Evolutionary conservation across 2,797 vertebrate genomes (phyloP), one percentile per base, ranked within the genome.

Genomic region (Anguilla megastoma): DNA sequence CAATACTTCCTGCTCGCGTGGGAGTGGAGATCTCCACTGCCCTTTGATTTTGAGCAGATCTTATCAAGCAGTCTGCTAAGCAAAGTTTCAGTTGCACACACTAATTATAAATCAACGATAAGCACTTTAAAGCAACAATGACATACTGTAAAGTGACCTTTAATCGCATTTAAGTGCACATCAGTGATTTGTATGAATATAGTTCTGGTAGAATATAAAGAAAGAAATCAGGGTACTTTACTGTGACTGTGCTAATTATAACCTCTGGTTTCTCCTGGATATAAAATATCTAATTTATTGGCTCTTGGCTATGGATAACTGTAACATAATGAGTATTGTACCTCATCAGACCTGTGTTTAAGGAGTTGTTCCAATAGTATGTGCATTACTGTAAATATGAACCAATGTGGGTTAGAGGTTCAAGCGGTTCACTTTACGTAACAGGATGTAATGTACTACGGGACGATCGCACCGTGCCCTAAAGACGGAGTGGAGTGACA

Each of bases 31-130:
- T 82, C 41, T 82, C 79, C 16, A 48, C 14, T 82, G 79, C 41
- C 79, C 79, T 82, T 82, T 82, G 79, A 82, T 82, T 82, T n/a
- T 50, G 7, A 50, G 50, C 79, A 50, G 45, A 82, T 50, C 41
- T 82, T 82, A 50, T 82, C 79, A n/a, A 27, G 21, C 27, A 21
- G 79, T n/a, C 21, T 16, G 36, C 74, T 45, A 0, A 16, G 3
- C 45, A 82, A 45, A 82, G 41, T 82, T 82, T 48, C 45, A 82
- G 41, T 50, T 50, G 45, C 74, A 36, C 33, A 79, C 14, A 79
- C 16, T 16, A 50, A 50, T 82, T 24, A 36, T n/a, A 50, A 50
- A 82, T 21, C 79, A 82, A 24, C 12, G 79, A 50, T 82, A 50
- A 50, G 41, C 45, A 8, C 79, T 48, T 82, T 48, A 82, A 50